These are phyloP conservation scores for Oophaga pumilio DNA, from an alignment of 2,113 vertebrate species.

Conservation along the genomic window DNA sequence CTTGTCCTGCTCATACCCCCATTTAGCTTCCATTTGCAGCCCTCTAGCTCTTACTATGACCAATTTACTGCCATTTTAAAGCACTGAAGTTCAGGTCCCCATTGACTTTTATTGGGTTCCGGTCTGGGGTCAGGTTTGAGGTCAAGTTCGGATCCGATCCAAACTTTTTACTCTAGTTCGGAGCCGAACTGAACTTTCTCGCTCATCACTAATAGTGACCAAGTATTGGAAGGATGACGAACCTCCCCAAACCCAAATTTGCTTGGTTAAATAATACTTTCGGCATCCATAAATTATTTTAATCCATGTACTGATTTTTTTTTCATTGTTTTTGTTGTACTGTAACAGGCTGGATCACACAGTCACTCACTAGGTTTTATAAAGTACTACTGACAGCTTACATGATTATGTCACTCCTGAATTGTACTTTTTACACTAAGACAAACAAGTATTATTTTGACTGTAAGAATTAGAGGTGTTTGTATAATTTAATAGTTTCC, in stretches of 20 bases:
- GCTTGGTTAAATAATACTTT: neutral
- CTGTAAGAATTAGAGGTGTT: slow-evolving; percentile 23
- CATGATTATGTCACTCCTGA: slow-evolving; percentile 18
- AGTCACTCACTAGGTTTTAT: neutral
- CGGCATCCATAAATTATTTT: neutral
- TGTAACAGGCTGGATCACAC: slow-evolving; percentile 8
- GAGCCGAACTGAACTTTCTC: too few species aligned
- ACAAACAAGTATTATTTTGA: slow-evolving; percentile 5
- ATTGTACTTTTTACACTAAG: neutral
- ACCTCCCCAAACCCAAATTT: neutral
- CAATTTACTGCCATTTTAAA: too few species aligned
- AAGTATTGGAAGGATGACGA: neutral
- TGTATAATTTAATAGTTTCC: slow-evolving; percentile 24
- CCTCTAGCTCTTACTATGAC: too few species aligned
- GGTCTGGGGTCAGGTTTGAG: too few species aligned
- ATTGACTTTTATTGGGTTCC: too few species aligned
- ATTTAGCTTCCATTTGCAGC: too few species aligned
- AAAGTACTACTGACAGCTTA: slow-evolving; percentile 15
- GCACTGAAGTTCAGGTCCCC: too few species aligned
- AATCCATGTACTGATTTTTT: neutral
- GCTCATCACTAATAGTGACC: neutral
- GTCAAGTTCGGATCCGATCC: too few species aligned
- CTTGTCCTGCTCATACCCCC: too few species aligned
- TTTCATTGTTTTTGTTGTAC: neutral
- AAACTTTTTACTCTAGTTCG: too few species aligned